Conservation (phyloP, 2,113 vertebrate species). For the Arvicanthis niloticus region DNA sequence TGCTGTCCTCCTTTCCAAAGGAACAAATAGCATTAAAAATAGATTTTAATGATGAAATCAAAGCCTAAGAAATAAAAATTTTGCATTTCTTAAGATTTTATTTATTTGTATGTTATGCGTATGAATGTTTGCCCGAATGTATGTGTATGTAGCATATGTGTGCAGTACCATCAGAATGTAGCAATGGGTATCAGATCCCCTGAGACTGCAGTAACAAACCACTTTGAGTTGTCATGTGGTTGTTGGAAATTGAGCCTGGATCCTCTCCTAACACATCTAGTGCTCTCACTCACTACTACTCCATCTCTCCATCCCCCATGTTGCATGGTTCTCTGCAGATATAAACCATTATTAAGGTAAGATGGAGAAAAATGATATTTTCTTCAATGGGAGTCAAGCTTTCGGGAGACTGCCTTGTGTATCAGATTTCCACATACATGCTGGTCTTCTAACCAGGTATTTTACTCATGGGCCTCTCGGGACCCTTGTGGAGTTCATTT, state of each 20-base stretch:
- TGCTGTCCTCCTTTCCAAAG: not conserved
- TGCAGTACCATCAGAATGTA: not conserved
- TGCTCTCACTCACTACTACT: not conserved
- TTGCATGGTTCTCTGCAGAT: slow-evolving; percentile 1
- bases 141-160: not conserved
- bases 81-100: not conserved
- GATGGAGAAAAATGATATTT: slow-evolving; percentile 1
- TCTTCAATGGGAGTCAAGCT: not conserved
- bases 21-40: not conserved
- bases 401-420: not conserved
- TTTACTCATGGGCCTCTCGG: not conserved
- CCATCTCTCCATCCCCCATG: not conserved
- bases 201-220: not conserved
- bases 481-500: not conserved
- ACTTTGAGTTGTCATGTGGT: not conserved
- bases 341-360: not conserved
- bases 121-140: not conserved
- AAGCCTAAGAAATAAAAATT: not conserved
- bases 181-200: not conserved
- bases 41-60: not conserved
- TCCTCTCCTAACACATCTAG: not conserved
- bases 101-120: not conserved
- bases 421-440: not conserved
- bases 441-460: not conserved
- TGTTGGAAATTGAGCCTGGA: not conserved